These are phyloP conservation scores for Calephelis virginiensis DNA, from an alignment of 1,140 invertebrate species.

Conservation along the genomic window DNA sequence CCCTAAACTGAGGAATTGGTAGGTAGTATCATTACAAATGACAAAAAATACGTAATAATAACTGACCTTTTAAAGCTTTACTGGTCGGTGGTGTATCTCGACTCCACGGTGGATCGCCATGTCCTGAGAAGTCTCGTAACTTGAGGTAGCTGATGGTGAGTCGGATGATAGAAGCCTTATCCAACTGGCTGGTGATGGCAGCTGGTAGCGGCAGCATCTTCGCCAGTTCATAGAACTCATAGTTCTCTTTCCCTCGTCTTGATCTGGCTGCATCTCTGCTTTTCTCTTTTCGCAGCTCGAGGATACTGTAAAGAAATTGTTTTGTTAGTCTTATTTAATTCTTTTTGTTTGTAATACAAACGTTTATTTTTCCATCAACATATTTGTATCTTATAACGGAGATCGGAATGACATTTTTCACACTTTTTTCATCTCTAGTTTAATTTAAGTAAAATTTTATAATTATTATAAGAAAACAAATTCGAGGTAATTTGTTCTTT, in stretches of 20 bases:
- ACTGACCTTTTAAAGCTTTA: slow-evolving; percentile 92
- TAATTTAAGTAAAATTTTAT: not conserved
- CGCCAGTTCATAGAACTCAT: slow-evolving; percentile 98
- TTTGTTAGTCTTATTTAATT: not conserved
- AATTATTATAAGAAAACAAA: not conserved
- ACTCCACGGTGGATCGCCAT: slow-evolving; percentile 97
- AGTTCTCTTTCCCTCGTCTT: slow-evolving; percentile 97
- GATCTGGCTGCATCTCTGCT: slow-evolving; percentile 96
- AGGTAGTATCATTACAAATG: too few species aligned
- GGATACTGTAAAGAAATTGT: slow-evolving; percentile 86
- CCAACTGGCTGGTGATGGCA: slow-evolving; percentile 97
- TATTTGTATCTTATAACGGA: too few species aligned
- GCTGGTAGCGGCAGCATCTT: slow-evolving; percentile 97
- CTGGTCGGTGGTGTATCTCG: slow-evolving; percentile 85
- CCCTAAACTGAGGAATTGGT: too few species aligned
- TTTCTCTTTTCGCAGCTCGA: slow-evolving; percentile 98
- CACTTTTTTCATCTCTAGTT: too few species aligned
- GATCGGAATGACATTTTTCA: too few species aligned
- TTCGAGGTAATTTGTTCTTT: not conserved
- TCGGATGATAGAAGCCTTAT: slow-evolving; percentile 99
- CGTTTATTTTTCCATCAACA: too few species aligned
- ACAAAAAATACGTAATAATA: not conserved
- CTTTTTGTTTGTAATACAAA: too few species aligned
- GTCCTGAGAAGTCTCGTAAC: slow-evolving; percentile 94
- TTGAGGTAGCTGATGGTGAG: slow-evolving; percentile 98